Percentiles rank a stretch among this genome's conserved stretches.
phyloP scores from a whole-genome alignment of 1,140 invertebrate species.

The Microplitis demolitor region DNA sequence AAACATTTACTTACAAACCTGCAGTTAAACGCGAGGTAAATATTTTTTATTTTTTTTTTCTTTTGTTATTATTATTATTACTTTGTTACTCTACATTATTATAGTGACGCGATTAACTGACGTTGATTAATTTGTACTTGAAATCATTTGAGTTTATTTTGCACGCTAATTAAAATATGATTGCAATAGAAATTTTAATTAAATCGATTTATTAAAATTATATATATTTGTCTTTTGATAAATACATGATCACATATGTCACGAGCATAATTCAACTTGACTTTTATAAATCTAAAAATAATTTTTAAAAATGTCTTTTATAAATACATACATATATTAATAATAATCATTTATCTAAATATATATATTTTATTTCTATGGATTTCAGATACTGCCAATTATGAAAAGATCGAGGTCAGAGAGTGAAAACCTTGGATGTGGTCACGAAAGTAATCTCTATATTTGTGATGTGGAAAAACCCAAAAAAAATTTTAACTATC shows the following conservation, averaged over 20 bases:
- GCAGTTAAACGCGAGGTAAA: constrained; percentile 7
- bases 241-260: not conserved
- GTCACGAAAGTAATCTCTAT: constrained; percentile 9
- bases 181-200: not conserved
- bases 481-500: constrained; percentile 16
- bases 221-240: not conserved
- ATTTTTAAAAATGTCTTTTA: not conserved
- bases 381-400: constrained; percentile 33
- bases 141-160: constrained; percentile 1
- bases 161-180: constrained; percentile 5
- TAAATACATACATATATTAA: not conserved
- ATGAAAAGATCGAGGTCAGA: constrained; percentile 46
- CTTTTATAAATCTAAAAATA: not conserved
- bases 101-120: not conserved
- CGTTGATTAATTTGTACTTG: constrained; percentile 23
- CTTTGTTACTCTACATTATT: too few species aligned
- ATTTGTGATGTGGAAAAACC: constrained; percentile 2
- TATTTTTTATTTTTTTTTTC: constrained; percentile 1
- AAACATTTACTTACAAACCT: constrained; percentile 8
- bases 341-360: not conserved
- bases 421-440: constrained; percentile 31
- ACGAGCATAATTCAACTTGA: not conserved
- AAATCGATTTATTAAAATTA: not conserved
- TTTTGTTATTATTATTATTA: not conserved
- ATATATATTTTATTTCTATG: constrained; percentile 11